Conservation (phyloP, 2,888 invertebrate genomes). For the Lasioglossum oenotherae region DNA sequence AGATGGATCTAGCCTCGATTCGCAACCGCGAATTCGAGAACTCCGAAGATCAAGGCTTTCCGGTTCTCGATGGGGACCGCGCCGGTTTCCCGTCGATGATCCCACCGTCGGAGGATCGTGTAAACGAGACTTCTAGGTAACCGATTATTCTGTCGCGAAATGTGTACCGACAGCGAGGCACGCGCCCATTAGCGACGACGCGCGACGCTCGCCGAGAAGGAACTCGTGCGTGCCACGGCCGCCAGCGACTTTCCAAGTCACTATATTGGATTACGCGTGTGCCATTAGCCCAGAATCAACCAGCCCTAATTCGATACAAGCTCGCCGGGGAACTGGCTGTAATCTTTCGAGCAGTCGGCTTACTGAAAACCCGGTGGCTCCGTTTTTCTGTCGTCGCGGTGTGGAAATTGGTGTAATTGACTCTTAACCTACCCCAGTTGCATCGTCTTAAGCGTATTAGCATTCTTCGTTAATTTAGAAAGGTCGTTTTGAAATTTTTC, state of each 20-base stretch:
- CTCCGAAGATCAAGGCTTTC: slow-evolving; percentile 28
- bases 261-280: slow-evolving; percentile 18
- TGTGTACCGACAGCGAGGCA: background rate
- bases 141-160: slow-evolving; percentile 4
- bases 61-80: background rate
- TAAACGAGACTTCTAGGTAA: slow-evolving; percentile 4
- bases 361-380: background rate
- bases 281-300: slow-evolving; percentile 27
- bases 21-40: background rate
- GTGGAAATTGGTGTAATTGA: background rate
- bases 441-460: background rate
- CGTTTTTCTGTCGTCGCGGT: background rate
- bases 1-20: slow-evolving; percentile 33
- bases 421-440: background rate
- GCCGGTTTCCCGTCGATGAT: background rate
- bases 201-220: background rate
- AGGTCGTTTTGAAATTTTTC: background rate
- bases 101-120: background rate
- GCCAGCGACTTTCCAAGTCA: slow-evolving; percentile 12
- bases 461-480: background rate
- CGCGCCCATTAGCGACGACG: background rate
- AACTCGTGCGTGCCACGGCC: slow-evolving; percentile 1
- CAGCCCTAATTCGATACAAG: slow-evolving; percentile 11
- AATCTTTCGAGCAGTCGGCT: background rate
- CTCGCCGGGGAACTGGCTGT: background rate